Percentiles rank a stretch among this genome's conserved stretches.
Conservation (phyloP, 2,888 invertebrate genomes). For the Sacculina carcini region DNA sequence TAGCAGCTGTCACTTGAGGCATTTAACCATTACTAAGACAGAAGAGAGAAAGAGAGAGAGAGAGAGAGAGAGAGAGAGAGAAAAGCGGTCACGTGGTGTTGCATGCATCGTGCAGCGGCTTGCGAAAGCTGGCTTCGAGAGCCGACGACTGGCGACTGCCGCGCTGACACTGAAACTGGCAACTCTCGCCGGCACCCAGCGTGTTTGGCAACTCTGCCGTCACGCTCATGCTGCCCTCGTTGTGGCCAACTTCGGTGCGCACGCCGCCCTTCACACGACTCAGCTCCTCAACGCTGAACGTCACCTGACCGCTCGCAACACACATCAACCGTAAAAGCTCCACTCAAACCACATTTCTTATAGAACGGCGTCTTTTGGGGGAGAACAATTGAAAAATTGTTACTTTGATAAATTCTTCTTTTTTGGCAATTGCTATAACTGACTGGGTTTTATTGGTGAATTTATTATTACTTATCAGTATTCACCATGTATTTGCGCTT, state of each 20-base stretch:
- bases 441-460: no score
- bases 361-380: no score
- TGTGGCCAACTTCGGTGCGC: conserved; percentile 65
- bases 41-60: not conserved
- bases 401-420: no score
- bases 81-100: conserved; percentile 17
- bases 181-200: conserved; percentile 53
- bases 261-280: conserved; percentile 57
- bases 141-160: conserved; percentile 57
- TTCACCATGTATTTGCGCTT: no score
- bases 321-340: no score
- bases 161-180: conserved; percentile 56
- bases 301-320: conserved; percentile 32
- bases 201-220: conserved; percentile 54
- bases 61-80: not conserved
- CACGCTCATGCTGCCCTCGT: conserved; percentile 57
- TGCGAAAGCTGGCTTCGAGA: conserved; percentile 47
- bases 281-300: conserved; percentile 59
- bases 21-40: not conserved
- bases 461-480: no score
- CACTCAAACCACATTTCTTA: no score
- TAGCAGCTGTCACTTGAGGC: no score
- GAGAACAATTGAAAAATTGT: no score
- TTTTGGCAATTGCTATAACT: no score
- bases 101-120: conserved; percentile 40